Base-by-base conservation (phyloP, 2,888 invertebrate genomes). In the Trissonchulus latispiculum region DNA sequence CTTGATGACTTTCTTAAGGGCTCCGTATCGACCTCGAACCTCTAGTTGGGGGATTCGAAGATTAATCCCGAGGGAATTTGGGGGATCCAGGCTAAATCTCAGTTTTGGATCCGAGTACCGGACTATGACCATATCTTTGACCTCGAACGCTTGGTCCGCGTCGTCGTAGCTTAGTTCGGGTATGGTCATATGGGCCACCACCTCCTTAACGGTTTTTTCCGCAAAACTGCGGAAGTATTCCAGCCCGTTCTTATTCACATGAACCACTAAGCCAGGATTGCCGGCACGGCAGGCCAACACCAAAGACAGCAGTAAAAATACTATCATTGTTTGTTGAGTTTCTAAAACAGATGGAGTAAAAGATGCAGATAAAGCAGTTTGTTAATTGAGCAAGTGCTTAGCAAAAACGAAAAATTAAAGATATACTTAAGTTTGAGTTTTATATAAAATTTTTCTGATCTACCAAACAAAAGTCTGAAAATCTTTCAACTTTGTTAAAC, bases 61-160 rank as follows among this genome's bases (percentile, higher is more conserved):
- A 23, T 48, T 48, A 8, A 48, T 23, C 23, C 48, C 48, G 8
- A 48, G 48, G 8, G 48, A 48, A 48, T 48, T 48, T 23, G 48
- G 48, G 23, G 48, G 48, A 15, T 15, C 8, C 23, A 48, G 23
- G 23, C 8, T 15, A 15, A 48, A 48, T 8, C 48, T 8, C 8
- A 48, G 8, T 48, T 48, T 48, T 23, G 48, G 66, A 33, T 64
- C 66, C 31, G 66, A 32, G n/a, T 64, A 64, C 8, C 66, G 66
- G 28, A 64, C 32, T 8, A 64, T 64, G 18, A 64, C 66, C 66
- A 64, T 64, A 15, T 64, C 66, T 29, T 29, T 64, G 15, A 33
- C 8, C 31, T 64, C 66, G 28, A 64, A 64, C 8, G 32, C 32
- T 32, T 64, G 31, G 18, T n/a, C 28, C 15, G 8, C 66, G 18